These are phyloP conservation scores for Reticulitermes speratus DNA, from an alignment of 1,140 invertebrate genomes.

Conservation along the genomic window DNA sequence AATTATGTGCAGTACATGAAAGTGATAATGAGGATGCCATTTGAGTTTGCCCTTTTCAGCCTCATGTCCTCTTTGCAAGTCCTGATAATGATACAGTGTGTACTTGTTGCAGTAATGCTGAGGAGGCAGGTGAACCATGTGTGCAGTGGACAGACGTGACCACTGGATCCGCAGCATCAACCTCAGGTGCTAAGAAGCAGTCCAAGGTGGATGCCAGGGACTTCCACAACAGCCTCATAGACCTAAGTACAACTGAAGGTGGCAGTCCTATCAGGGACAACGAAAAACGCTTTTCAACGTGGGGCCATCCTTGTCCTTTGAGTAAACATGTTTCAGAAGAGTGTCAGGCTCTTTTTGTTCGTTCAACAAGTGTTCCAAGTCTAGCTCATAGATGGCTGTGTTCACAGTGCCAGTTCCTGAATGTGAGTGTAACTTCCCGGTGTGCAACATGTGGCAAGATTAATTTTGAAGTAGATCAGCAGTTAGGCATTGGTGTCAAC, in stretches of 20 bases:
- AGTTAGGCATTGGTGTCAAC: not conserved
- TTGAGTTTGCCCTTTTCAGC: too few relatives aligned
- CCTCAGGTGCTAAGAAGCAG: not conserved
- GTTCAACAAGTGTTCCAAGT: constrained; percentile 35
- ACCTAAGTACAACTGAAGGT: constrained; percentile 15
- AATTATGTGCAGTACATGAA: too few relatives aligned
- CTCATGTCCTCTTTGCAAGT: too few relatives aligned
- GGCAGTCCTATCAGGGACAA: constrained; percentile 21
- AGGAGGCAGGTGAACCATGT: not conserved
- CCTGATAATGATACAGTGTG: too few relatives aligned
- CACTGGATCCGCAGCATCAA: not conserved
- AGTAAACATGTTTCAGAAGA: not conserved
- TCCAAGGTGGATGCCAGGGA: constrained; percentile 12
- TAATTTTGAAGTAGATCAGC: constrained; percentile 10
- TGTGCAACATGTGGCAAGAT: constrained; percentile 38
- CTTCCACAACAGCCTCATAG: constrained; percentile 23
- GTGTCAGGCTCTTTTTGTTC: constrained; percentile 22
- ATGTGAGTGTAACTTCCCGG: constrained; percentile 38
- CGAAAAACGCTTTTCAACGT: constrained; percentile 25
- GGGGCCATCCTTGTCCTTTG: constrained; percentile 21
- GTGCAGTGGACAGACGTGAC: not conserved
- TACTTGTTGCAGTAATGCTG: not conserved
- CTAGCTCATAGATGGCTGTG: constrained; percentile 42
- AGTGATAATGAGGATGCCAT: too few relatives aligned
- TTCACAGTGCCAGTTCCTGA: constrained; percentile 41